Conservation (phyloP, 1,140 invertebrate species). For the Kradibia gibbosae region DNA sequence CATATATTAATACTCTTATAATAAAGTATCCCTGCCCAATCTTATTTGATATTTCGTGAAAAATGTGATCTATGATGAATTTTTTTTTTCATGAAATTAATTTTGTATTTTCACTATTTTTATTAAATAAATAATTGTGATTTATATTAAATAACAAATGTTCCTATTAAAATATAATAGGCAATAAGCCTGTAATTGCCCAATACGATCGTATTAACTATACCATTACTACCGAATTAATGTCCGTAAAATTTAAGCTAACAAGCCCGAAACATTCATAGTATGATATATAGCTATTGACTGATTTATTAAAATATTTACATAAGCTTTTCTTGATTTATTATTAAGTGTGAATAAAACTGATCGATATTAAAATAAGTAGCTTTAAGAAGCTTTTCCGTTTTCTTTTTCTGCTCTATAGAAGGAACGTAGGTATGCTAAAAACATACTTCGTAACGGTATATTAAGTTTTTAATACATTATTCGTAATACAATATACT, state of each 20-base stretch:
- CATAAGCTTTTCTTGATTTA: background rate
- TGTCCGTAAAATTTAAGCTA: background rate
- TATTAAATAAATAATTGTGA: too few species aligned
- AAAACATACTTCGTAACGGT: too few species aligned
- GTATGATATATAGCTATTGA: background rate
- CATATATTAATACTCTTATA: background rate
- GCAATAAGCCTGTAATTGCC: background rate
- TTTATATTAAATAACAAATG: too few species aligned
- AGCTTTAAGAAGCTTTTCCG: too few species aligned
- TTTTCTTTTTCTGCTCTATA: too few species aligned
- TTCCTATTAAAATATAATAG: background rate
- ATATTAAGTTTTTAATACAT: too few species aligned
- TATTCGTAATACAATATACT: too few species aligned
- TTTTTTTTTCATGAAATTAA: too few species aligned
- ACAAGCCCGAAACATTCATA: background rate
- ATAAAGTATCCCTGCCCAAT: background rate
- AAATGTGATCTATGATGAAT: background rate
- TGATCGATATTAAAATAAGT: slow-evolving; percentile 7
- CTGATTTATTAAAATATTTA: background rate
- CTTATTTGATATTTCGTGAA: background rate
- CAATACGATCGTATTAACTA: background rate
- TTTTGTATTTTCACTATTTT: too few species aligned
- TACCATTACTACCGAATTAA: background rate
- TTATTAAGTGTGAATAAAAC: background rate
- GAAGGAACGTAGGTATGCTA: too few species aligned